phyloP scores from a whole-genome alignment of 1,140 invertebrate species.

The Adoxophyes honmai region DNA sequence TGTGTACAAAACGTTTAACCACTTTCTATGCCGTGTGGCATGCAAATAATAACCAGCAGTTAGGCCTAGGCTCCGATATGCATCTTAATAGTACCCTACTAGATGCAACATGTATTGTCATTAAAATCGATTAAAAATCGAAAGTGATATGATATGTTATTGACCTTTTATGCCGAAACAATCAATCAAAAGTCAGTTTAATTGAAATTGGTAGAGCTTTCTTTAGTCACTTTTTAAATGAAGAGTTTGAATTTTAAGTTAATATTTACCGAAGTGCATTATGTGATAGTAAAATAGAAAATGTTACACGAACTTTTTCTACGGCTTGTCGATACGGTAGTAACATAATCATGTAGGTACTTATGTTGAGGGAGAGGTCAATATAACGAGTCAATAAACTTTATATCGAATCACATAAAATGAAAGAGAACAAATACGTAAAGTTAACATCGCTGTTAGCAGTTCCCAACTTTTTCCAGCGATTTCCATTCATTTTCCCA shows the following conservation, averaged over 20 bases:
- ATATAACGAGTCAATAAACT: slow-evolving; percentile 38
- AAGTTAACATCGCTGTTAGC: slow-evolving; percentile 29
- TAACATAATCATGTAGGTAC: too few relatives aligned
- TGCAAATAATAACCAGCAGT: slow-evolving; percentile 31
- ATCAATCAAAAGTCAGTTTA: too few relatives aligned
- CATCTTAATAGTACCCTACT: slow-evolving; percentile 4
- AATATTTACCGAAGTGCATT: too few relatives aligned
- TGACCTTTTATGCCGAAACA: too few relatives aligned
- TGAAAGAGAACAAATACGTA: slow-evolving; percentile 43
- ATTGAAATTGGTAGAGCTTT: too few relatives aligned
- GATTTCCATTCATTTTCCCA: slow-evolving; percentile 34
- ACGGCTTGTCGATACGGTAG: too few relatives aligned
- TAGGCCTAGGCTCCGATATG: neutral
- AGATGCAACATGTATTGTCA: slow-evolving; percentile 1
- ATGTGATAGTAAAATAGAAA: too few relatives aligned
- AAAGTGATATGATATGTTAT: slow-evolving; percentile 6
- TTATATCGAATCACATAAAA: slow-evolving; percentile 37
- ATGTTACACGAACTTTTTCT: too few relatives aligned
- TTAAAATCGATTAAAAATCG: slow-evolving; percentile 7
- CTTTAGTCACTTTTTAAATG: too few relatives aligned
- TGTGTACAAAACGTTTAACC: slow-evolving; percentile 4
- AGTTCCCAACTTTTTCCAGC: slow-evolving; percentile 42
- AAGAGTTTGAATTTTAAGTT: too few relatives aligned
- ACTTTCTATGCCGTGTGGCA: slow-evolving; percentile 30
- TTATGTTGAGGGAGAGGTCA: neutral